Evolutionary conservation across 2,888 invertebrate genomes (phyloP), one percentile per base, ranked within the genome.

Genomic region (Morpho achilles): DNA sequence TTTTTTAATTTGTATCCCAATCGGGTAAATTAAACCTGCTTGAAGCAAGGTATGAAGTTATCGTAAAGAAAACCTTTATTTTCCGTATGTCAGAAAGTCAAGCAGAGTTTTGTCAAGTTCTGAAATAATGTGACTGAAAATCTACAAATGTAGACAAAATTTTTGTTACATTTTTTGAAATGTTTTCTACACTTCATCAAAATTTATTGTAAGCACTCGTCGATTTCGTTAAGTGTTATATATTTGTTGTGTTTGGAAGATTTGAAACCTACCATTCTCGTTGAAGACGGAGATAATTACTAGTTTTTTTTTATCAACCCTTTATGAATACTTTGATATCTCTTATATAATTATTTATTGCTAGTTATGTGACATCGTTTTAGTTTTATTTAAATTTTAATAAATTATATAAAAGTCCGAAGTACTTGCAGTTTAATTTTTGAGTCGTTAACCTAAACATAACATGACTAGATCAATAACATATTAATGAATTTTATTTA

Each of bases 131-230:
- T n/a, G 10, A 42, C 23, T 42, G 22, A 23, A 48, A n/a, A 23
- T 42, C 5, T 47, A 42, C 54, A 41, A 48, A 54, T 54, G 47
- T 54, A 54, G 54, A 23, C 10, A 16, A 46, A 46, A 45, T 16
- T 9, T 32, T 46, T 7, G 23, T 49, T 22, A 8, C 39, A 53
- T 39, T 60, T 53, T 16, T 42, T 50, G 53, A 32, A 49, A 57
- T 59, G 56, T 51, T 62, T 54, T 53, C 59, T 32, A 41, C n/a
- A 53, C 45, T 56, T 46, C 58, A 56, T 42, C 42, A 23, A 7
- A 59, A 59, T 41, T 23, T 47, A 48, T 40, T 58, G 58, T 58
- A 45, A 61, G 58, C 40, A 47, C 8, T 7, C 47, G 40, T 42
- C 23, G 10, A n/a, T 54, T n/a, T 48, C 32, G 4, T 32, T 32